Base-by-base conservation (phyloP, 2,888 invertebrate genomes). In the Eilema depressum region DNA sequence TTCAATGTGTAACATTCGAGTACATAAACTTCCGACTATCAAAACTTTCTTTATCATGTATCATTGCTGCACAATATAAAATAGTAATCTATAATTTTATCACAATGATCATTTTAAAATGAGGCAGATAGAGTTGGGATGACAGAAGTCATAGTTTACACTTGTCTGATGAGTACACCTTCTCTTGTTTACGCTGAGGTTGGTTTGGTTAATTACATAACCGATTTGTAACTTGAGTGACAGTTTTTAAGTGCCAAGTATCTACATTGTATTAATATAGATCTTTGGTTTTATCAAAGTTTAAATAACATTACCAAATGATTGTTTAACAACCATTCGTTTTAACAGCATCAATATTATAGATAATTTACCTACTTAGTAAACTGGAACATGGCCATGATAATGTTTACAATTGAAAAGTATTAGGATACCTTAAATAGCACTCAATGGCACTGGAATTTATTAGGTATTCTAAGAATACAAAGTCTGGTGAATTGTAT, bases 361-460 rank as follows among this genome's bases (percentile, higher is more conserved):
- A n/a, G 10, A 53, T 53, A 53, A 10, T 7, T 53, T 20, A 41
- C 3, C 2, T 41, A 33, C 30, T 33, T 17, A 14, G 17, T 17
- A 41, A 30, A 62, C 11, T 62, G 33, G 33, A n/a, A 62, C 33
- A 62, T 62, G 33, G 17, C 41, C 37, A 23, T 20, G 20, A 37
- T 17, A 63, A 33, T 37, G 41, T 26, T 63, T 41, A 11, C 41
- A 3, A 26, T 26, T 25, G 56, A 68, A 66, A 53, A 53, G 69
- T 63, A 74, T 71, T 69, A 67, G 56, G 66, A 56, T 57, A 68
- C 20, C 20, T 33, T 73, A 63, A 63, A 70, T 64, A 79, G 71
- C 71, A 79, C 69, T 75, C 61, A 63, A 77, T 79, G 73, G 77
- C 78, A 75, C 76, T 70, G 63, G 47, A n/a, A 66, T 68, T 73